Percentiles rank a stretch among this genome's conserved stretches.
phyloP scores from a whole-genome alignment of 1,140 invertebrate genomes.

The Dufourea novaeangliae region DNA sequence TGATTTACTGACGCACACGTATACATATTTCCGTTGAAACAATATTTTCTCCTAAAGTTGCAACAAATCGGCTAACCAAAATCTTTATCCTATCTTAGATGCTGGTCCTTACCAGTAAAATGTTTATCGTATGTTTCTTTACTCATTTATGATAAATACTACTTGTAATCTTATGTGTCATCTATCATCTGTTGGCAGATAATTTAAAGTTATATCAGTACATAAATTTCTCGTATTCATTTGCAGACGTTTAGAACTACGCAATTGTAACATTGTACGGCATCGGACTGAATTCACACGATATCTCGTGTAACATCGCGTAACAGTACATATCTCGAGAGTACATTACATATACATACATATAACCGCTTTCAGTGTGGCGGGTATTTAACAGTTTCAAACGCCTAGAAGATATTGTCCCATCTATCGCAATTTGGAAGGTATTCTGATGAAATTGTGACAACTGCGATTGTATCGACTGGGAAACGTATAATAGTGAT shows the following conservation, averaged over 20 bases:
- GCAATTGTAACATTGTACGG: background rate
- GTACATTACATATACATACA: too few species aligned
- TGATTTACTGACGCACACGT: background rate
- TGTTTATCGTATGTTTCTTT: background rate
- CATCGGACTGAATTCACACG: background rate
- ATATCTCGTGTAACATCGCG: background rate
- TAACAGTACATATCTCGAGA: too few species aligned
- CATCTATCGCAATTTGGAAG: too few species aligned
- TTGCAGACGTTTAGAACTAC: background rate
- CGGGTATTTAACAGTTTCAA: too few species aligned
- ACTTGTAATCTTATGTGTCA: background rate
- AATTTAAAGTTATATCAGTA: background rate
- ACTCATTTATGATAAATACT: background rate
- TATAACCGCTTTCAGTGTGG: too few species aligned
- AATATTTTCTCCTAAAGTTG: background rate
- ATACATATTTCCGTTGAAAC: background rate
- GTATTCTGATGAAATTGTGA: too few species aligned
- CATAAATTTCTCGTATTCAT: background rate
- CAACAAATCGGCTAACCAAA: background rate
- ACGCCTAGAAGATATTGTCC: too few species aligned
- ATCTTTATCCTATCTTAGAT: background rate
- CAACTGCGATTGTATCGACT: too few species aligned
- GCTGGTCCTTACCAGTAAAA: background rate
- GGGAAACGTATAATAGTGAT: too few species aligned
- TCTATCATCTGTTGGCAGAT: background rate